Evolutionary conservation across 2,888 invertebrate species (phyloP), one percentile per base, ranked within the genome.

Genomic region (Dryobota labecula): DNA sequence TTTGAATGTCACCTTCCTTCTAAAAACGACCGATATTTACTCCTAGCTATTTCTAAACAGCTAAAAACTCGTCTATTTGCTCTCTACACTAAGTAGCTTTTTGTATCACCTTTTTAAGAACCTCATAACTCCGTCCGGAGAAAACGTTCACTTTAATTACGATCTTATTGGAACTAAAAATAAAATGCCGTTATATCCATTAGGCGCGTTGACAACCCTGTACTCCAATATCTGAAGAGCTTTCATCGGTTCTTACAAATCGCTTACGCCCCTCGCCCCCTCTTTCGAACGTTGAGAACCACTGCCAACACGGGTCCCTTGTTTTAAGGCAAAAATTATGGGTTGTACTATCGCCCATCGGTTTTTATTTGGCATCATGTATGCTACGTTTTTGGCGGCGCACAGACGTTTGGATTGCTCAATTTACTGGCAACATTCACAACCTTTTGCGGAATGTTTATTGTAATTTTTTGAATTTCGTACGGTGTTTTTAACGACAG

Each of bases 201-300:
- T 92, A 92, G 86, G 64, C 77, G 70, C 83, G 89, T 87, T 91
- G 93, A 90, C 93, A 94, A 88, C 95, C 95, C 94, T 95, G 88
- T 78, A 88, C 88, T 88, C 88, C 92, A 89, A 92, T 94, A 93
- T 90, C 92, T 92, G 87, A 90, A 93, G 93, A 89, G 94, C 94
- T 94, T 94, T 94, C 94, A 94, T 94, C 94, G 93, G 90, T 92
- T 94, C 94, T 93, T 92, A 92, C 92, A 92, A 94, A 94, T 93
- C 93, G 94, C 94, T 94, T 94, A 89, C 87, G 86, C 84, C 85
- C 80, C 82, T 74, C 86, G 72, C 82, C 86, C 86, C 83, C 79
- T 79, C 82, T 80, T 80, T 79, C 64, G 58, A 76, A 82, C 78
- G 82, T 83, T 78, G 81, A 85, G 84, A 84, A 78, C 80, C 76